Evolutionary conservation across 2,797 vertebrate species (phyloP).

Genomic region (Synaphobranchus kaupii): DNA sequence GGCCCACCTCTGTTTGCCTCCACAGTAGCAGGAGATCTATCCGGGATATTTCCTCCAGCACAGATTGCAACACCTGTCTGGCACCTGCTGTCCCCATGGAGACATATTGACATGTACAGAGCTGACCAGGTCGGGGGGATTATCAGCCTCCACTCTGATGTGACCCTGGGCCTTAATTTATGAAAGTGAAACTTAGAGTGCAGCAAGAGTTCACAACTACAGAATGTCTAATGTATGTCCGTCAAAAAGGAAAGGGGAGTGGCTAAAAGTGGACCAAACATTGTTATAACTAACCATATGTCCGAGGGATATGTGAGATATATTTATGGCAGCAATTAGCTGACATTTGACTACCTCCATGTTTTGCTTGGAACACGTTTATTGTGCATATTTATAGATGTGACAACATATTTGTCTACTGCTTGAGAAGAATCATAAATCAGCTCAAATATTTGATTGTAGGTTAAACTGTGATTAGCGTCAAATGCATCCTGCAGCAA

Average conservation of each 20-base stretch:
- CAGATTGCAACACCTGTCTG: slow-evolving; percentile 41
- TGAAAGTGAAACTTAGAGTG: slow-evolving; percentile 24
- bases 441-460: neutral
- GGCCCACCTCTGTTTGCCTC: neutral
- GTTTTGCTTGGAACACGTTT: too few species aligned
- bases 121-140: slow-evolving; percentile 44
- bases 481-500: neutral
- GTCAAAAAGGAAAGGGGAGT: neutral
- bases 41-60: slow-evolving; percentile 38
- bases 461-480: neutral
- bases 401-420: neutral
- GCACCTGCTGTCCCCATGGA: slow-evolving; percentile 54
- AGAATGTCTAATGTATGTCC: neutral
- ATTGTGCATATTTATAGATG: neutral
- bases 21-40: neutral
- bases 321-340: too few species aligned
- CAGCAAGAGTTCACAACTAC: neutral
- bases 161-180: slow-evolving; percentile 30
- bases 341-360: too few species aligned
- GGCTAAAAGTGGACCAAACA: neutral
- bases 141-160: slow-evolving; percentile 42
- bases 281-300: neutral
- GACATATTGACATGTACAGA: slow-evolving; percentile 14
- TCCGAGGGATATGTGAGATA: too few species aligned
- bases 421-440: neutral